phyloP scores from a whole-genome alignment of 2,797 vertebrate genomes.

The Poecilia velifera region DNA sequence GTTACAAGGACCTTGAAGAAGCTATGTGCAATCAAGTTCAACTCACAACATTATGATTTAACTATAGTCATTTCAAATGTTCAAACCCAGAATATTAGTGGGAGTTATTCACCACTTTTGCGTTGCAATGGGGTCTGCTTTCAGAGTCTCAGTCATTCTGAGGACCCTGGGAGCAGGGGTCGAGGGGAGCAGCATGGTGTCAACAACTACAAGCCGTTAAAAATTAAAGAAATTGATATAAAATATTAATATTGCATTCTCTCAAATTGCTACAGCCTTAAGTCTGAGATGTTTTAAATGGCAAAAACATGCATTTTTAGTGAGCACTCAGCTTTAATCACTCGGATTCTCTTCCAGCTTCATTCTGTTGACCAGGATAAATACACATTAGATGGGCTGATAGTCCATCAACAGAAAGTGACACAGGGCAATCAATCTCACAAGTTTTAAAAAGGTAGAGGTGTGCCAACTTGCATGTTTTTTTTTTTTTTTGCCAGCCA shows the following conservation, averaged over 20 bases:
- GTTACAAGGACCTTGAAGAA: not conserved
- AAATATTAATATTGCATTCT: not conserved
- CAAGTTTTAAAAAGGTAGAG: not conserved
- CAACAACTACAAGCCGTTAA: not conserved
- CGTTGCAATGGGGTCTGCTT: no score
- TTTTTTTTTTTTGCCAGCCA: not conserved
- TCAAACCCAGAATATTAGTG: not conserved
- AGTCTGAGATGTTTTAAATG: not conserved
- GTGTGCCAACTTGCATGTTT: not conserved
- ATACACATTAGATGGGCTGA: not conserved
- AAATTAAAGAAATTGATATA: not conserved
- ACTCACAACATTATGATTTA: not conserved
- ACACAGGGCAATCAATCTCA: not conserved
- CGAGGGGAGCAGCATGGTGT: not conserved
- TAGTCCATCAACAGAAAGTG: not conserved
- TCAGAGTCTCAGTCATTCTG: not conserved
- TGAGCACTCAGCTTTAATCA: not conserved
- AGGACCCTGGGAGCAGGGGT: no score
- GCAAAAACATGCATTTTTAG: not conserved
- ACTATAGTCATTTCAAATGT: not conserved
- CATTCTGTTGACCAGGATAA: not conserved
- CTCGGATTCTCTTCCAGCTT: not conserved
- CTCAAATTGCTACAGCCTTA: not conserved
- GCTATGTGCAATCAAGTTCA: not conserved
- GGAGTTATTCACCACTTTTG: not conserved